Evolutionary conservation across 2,113 vertebrate genomes (phyloP).

Genomic region (Oostethus manadensis): DNA sequence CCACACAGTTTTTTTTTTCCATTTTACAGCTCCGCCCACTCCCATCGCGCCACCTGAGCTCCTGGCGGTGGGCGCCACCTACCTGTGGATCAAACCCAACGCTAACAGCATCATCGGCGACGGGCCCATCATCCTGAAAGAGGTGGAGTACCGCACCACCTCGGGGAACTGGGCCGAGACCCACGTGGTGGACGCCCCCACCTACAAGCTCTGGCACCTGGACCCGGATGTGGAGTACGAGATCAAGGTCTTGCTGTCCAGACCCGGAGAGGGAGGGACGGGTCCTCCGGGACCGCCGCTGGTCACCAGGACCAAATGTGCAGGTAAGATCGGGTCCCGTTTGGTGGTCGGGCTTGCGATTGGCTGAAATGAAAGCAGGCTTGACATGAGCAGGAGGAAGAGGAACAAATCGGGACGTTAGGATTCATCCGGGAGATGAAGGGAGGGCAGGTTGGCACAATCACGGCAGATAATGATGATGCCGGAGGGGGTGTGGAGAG

Average conservation of each 20-base stretch:
- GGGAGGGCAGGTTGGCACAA: slow-evolving; percentile 45
- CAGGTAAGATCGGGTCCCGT: slow-evolving; percentile 70
- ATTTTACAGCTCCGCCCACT: slow-evolving; percentile 83
- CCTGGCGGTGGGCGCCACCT: slow-evolving; percentile 90
- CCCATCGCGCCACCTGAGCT: slow-evolving; percentile 93
- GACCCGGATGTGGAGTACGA: slow-evolving; percentile 96
- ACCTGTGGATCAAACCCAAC: slow-evolving; percentile 97
- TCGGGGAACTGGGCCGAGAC: slow-evolving; percentile 94
- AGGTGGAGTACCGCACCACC: slow-evolving; percentile 93
- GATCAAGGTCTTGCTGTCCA: slow-evolving; percentile 90
- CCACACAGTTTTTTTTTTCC: background rate
- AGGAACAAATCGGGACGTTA: slow-evolving; percentile 31
- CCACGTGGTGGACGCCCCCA: slow-evolving; percentile 89
- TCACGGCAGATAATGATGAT: slow-evolving; percentile 57
- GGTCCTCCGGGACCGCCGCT: slow-evolving; percentile 89
- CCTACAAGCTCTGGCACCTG: slow-evolving; percentile 96
- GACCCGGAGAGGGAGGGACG: slow-evolving; percentile 91
- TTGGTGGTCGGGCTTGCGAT: too few species aligned
- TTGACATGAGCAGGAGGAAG: background rate
- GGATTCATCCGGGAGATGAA: slow-evolving; percentile 28
- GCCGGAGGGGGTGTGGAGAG: slow-evolving; percentile 50
- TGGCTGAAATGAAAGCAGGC: background rate
- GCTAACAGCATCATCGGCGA: slow-evolving; percentile 98
- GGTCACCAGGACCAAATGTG: slow-evolving; percentile 94
- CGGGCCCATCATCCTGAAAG: slow-evolving; percentile 93